phyloP scores from a whole-genome alignment of 2,888 invertebrate genomes.

The Pollenia angustigena region DNA sequence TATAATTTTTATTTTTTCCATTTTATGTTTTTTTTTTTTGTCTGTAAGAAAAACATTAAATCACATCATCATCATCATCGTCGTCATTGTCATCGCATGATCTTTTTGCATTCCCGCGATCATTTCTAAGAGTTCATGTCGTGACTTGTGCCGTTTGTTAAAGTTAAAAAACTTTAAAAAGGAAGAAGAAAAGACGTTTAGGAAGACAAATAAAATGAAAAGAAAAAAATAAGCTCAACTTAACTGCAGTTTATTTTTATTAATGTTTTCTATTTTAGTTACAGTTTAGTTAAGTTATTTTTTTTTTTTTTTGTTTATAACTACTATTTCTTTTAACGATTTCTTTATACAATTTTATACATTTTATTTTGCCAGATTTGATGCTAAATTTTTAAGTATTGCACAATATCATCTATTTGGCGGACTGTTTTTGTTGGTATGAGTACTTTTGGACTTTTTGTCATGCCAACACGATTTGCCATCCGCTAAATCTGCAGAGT shows the following conservation, averaged over 20 bases:
- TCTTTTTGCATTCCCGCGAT: conserved; percentile 73
- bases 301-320: conserved; percentile 5
- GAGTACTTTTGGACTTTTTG: conserved; percentile 57
- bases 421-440: conserved; percentile 25
- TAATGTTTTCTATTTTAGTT: conserved; percentile 70
- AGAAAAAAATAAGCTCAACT: background rate
- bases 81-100: conserved; percentile 73
- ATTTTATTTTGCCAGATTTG: background rate
- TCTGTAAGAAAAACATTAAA: conserved; percentile 59
- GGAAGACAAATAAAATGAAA: conserved; percentile 39
- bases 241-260: conserved; percentile 61
- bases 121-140: conserved; percentile 73
- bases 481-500: conserved; percentile 60
- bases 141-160: conserved; percentile 64
- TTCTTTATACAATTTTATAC: background rate
- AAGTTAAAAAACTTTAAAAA: background rate
- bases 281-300: conserved; percentile 53
- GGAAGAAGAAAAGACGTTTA: conserved; percentile 33
- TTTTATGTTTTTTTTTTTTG: conserved; percentile 25
- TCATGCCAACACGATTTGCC: conserved; percentile 73
- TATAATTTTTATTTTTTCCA: conserved; percentile 25
- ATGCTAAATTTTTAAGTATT: conserved; percentile 35
- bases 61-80: conserved; percentile 62
- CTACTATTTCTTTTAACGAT: conserved; percentile 21
- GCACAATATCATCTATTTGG: conserved; percentile 56